Evolutionary conservation across 2,797 vertebrate species (phyloP).

Genomic region (Avahi laniger): DNA sequence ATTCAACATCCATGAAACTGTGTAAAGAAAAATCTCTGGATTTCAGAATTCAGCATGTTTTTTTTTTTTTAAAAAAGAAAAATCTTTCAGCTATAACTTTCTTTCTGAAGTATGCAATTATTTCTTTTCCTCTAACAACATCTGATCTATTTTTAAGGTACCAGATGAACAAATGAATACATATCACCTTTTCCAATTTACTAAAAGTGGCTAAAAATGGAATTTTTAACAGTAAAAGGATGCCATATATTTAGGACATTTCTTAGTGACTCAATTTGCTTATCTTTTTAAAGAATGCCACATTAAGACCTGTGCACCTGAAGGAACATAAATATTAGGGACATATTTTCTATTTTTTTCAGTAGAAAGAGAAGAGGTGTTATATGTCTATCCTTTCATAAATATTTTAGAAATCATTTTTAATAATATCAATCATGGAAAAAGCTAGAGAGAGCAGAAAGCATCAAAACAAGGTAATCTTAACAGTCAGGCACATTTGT

Average conservation of each 20-base stretch:
- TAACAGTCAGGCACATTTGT: neutral
- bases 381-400: neutral
- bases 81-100: neutral
- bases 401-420: slow-evolving; percentile 50
- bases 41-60: neutral
- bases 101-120: slow-evolving; percentile 13
- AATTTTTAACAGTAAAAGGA: slow-evolving; percentile 48
- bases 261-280: slow-evolving; percentile 20
- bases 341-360: neutral
- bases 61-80: neutral
- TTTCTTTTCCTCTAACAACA: neutral
- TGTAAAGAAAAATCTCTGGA: neutral
- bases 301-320: neutral
- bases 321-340: neutral
- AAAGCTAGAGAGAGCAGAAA: neutral
- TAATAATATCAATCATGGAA: neutral
- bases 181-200: slow-evolving; percentile 11
- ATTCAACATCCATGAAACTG: neutral
- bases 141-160: slow-evolving; percentile 54
- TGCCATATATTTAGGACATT: neutral
- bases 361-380: neutral
- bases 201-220: slow-evolving; percentile 36
- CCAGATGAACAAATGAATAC: neutral
- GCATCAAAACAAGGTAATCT: slow-evolving; percentile 27
- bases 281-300: slow-evolving; percentile 39